Base-by-base conservation (phyloP, 2,888 invertebrate genomes). In the Brachynemurus nebulosus region DNA sequence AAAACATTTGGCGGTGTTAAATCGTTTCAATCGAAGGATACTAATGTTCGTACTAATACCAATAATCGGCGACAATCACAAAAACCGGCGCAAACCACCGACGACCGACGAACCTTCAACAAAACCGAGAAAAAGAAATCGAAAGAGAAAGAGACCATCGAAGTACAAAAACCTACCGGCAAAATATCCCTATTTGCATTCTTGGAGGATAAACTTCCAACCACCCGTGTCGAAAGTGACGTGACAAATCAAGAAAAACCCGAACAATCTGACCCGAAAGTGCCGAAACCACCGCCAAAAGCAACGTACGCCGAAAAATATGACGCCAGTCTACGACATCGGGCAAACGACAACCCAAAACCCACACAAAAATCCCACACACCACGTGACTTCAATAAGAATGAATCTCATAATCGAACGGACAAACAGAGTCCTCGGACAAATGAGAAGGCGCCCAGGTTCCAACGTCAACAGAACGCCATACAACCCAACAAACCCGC, bases 151-250 rank as follows among this genome's bases (percentile, higher is more conserved):
- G 45, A 67, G 41, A 61, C 62, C 18, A 66, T 59, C 44, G 72
- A 74, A 48, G 71, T 72, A 34, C 76, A 76, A 6, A 86, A 85
- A 61, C 86, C 88, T 1, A 79, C 83, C 9, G 81, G 80, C 35
- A 82, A 80, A 64, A 78, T 86, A 2, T 85, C 84, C 0, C 64
- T 88, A 2, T 88, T 86, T 61, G 84, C 85, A 60, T 88, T 86
- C 59, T 69, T 88, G 7, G 86, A 86, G 59, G 79, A 84, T 55
- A 88, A 86, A 65, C 64, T 88, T 37, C 80, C 80, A 35, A 65
- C 63, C n/a, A 61, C 46, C 40, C 55, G 54, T 40, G 45, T 48
- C 36, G 45, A 40, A 20, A 17, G 33, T 42, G 43, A 47, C 20
- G 40, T 34, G 12, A 23, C 35, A 43, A 25, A 40, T 23, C 4